A percentile compares a stretch with the other conserved stretches of the same genome.
Evolutionary conservation across 2,113 vertebrate species (phyloP).

Genomic region (Cynopterus brachyotis): DNA sequence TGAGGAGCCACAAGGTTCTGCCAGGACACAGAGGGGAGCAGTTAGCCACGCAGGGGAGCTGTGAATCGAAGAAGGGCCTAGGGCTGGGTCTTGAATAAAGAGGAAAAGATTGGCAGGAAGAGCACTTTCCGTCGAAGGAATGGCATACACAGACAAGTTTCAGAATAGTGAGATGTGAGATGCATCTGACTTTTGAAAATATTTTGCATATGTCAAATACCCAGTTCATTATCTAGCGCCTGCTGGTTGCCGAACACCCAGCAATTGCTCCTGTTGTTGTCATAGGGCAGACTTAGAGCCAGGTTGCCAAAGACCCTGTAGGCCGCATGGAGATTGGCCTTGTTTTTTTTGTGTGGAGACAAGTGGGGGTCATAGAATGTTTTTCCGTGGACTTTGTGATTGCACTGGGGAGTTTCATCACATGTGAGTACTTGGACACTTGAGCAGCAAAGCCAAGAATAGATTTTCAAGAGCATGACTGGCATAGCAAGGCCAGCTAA

Average conservation of each 20-base stretch:
- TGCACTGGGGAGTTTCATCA: background rate
- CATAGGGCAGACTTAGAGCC: background rate
- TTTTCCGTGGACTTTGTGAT: background rate
- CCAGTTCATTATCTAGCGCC: background rate
- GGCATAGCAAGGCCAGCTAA: background rate
- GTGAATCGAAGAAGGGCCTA: fast-evolving
- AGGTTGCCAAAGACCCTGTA: background rate
- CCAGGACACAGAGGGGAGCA: background rate
- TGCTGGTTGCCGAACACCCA: background rate
- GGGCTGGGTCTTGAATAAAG: background rate
- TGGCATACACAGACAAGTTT: background rate
- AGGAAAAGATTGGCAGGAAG: background rate
- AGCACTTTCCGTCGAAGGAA: background rate
- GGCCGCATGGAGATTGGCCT: background rate
- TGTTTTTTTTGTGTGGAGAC: background rate
- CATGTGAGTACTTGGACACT: background rate
- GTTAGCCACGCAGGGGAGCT: background rate
- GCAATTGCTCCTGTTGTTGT: background rate
- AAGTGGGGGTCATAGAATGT: background rate
- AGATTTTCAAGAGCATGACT: background rate
- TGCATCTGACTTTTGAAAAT: background rate
- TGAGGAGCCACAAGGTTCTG: background rate
- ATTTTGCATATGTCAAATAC: background rate
- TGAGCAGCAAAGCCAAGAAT: background rate
- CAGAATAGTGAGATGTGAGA: background rate